Evolutionary conservation across 2,888 invertebrate species (phyloP), one percentile per base, ranked within the genome.

Genomic region (Morpho deidamia): DNA sequence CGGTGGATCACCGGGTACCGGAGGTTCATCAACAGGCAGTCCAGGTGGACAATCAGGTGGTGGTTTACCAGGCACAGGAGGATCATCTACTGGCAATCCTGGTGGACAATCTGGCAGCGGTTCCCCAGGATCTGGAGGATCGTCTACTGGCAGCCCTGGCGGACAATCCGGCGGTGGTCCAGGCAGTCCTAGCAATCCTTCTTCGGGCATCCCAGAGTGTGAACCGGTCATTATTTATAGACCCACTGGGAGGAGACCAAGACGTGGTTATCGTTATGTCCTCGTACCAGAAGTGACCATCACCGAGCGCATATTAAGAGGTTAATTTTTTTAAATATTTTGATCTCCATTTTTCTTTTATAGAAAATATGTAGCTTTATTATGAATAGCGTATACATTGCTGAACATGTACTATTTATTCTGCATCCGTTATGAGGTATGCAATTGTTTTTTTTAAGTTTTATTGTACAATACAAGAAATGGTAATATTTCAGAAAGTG

Each of bases 161-260:
- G 37, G 37, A 8, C 37, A 37, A 37, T 37, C 23, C 1, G 40
- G 51, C 11, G 39, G 44, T 40, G 8, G 41, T 11, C 9, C 23
- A 10, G 10, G 33, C 8, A 11, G 11, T 11, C 42, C 42, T 11
- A 9, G 42, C n/a, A 10, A n/a, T 43, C 23, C n/a, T 14, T 11
- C 23, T 50, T 7, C 34, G 12, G 40, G 39, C 40, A n/a, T 38
- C 34, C 11, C 11, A 42, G 53, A 50, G 39, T 56, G 56, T 37
- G 50, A 56, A 23, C 53, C 52, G 8, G 37, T 46, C 37, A 56
- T 56, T n/a, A 40, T 56, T 34, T 56, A 56, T 39, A 43, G 43
- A 44, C 11, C 50, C 37, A 11, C 33, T 11, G 7, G 35, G 14
- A 34, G 23, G 2, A 23, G 23, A 23, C 23, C 23, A 5, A 23